Evolutionary conservation across 2,888 invertebrate genomes (phyloP), one percentile per base, ranked within the genome.

Genomic region (Galerucella calmariensis): DNA sequence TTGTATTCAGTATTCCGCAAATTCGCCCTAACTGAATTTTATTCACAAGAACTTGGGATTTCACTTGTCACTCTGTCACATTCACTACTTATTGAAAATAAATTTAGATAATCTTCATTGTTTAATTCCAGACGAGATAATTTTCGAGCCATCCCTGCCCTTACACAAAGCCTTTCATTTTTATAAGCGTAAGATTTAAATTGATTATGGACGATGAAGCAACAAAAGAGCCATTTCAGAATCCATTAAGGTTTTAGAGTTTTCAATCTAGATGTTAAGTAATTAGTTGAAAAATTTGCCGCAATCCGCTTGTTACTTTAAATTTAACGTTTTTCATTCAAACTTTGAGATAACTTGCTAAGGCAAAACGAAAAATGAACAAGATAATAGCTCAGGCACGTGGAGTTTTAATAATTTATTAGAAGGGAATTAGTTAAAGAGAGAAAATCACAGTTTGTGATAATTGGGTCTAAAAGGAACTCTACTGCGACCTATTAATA

Each of bases 181-280:
- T 66, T 66, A 41, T n/a, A 20, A 66, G 58, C 51, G 20, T 44
- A n/a, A 48, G 59, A 69, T 73, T 73, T 69, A 59, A 73, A 69
- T 65, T 61, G 66, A 73, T 73, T 66, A 69, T 67, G 62, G 61
- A 53, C 67, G 74, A 72, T 53, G 59, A 67, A 58, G 72, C 61
- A 69, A 77, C 75, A 70, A 73, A 75, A 68, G 74, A 27, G 59
- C 24, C 62, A 72, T 75, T 66, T 44, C 62, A 11, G 58, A 63
- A 24, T 48, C 62, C 72, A 69, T 75, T 75, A 67, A 53, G 70
- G 73, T 62, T 75, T 73, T 75, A 58, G 62, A 75, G 58, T 76
- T 76, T 73, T 75, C 65, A 78, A 77, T 78, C 73, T 77, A 74
- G 76, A 75, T 77, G 68, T 58, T 27, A 66, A 71, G 58, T 74